These are phyloP conservation scores for Ephestia elutella DNA, from an alignment of 1,140 invertebrate species.

Conservation along the genomic window DNA sequence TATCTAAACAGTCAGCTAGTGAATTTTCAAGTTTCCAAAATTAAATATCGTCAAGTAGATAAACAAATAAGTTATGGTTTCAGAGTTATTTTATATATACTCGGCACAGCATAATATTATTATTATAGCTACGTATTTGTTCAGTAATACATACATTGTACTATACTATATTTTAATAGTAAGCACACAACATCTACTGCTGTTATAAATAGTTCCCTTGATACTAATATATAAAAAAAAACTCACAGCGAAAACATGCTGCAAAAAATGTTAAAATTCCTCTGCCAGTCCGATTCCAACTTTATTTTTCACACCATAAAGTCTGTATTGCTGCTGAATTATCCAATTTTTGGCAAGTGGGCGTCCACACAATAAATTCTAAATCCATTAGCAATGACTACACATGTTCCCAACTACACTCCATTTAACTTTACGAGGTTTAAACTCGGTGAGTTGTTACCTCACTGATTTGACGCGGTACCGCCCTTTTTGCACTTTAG, in stretches of 20 bases:
- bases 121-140: too few species aligned
- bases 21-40: too few species aligned
- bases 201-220: too few species aligned
- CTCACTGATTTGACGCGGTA: conserved; percentile 44
- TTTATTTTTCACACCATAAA: not conserved
- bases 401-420: conserved; percentile 65
- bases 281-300: not conserved
- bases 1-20: too few species aligned
- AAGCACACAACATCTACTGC: too few species aligned
- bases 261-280: not conserved
- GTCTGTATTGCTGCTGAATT: not conserved
- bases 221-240: not conserved
- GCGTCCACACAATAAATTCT: conserved; percentile 69
- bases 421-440: conserved; percentile 72
- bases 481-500: conserved; percentile 20
- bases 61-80: too few species aligned
- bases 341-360: conserved; percentile 27
- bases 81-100: too few species aligned
- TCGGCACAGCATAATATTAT: too few species aligned
- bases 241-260: not conserved
- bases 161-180: too few species aligned
- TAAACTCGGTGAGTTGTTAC: conserved; percentile 69
- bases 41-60: too few species aligned
- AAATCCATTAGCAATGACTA: conserved; percentile 67
- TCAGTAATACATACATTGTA: too few species aligned